phyloP scores from a whole-genome alignment of 2,888 invertebrate species.

The Cremastobaeus sp. region DNA sequence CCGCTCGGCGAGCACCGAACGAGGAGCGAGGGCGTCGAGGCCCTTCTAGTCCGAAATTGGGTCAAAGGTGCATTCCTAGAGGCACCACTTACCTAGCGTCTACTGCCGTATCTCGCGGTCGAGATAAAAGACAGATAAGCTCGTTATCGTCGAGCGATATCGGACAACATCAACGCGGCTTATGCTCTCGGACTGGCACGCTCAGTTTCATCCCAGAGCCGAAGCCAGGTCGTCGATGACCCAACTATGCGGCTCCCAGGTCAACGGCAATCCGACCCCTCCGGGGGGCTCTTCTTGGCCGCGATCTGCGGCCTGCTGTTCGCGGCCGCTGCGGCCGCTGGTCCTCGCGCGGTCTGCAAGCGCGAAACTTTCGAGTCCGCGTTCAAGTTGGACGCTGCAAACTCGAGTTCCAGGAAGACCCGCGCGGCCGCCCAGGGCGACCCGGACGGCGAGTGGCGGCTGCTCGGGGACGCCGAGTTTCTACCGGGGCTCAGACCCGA shows the following conservation, averaged over 20 bases:
- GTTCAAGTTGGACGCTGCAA: conserved; percentile 14
- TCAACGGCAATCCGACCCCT: conserved; percentile 9
- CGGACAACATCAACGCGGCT: conserved; percentile 31
- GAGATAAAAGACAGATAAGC: conserved; percentile 50
- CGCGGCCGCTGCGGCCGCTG: no score
- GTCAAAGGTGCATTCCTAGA: conserved; percentile 48
- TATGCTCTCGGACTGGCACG: conserved; percentile 24
- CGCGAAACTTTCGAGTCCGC: conserved; percentile 20
- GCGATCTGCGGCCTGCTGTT: no score
- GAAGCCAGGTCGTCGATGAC: background rate
- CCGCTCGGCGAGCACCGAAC: no score
- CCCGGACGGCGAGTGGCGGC: background rate
- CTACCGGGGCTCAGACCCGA: conserved; percentile 2
- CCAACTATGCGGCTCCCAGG: conserved; percentile 9
- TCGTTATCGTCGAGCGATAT: conserved; percentile 42
- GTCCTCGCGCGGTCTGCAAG: conserved; percentile 13
- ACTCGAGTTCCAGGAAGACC: conserved; percentile 4
- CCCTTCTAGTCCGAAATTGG: conserved; percentile 21
- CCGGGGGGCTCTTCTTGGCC: no score
- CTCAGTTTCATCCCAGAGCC: conserved; percentile 42
- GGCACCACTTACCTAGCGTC: conserved; percentile 35
- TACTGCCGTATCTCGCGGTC: conserved; percentile 38
- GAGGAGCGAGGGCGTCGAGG: no score
- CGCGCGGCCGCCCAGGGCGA: background rate
- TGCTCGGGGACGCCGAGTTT: conserved; percentile 11